Conservation (phyloP, 2,888 invertebrate species). For the Polymixis flavicincta region DNA sequence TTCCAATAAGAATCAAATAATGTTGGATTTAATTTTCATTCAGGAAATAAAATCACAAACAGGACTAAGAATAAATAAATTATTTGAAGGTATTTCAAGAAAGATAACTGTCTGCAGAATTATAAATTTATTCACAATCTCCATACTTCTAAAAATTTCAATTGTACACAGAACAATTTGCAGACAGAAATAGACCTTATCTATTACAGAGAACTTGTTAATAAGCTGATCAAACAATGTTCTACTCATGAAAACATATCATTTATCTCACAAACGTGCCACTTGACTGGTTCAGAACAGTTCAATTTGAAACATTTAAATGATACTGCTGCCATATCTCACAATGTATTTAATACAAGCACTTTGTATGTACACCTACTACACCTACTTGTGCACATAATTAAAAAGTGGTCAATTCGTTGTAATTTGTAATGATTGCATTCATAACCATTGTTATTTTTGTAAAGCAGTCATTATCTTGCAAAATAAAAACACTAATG, state of each 20-base stretch:
- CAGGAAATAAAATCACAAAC: too few species aligned
- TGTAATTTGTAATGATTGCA: constrained; percentile 15
- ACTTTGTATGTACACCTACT: constrained; percentile 15
- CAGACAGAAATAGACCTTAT: constrained; percentile 56
- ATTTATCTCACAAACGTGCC: constrained; percentile 45
- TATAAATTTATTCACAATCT: background rate
- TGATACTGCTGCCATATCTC: constrained; percentile 9
- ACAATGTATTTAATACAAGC: constrained; percentile 8
- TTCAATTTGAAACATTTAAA: constrained; percentile 36
- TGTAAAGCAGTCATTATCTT: constrained; percentile 9
- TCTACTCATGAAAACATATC: constrained; percentile 38
- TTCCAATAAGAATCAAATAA: constrained; percentile 17
- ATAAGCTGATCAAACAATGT: constrained; percentile 54
- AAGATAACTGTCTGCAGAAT: background rate
- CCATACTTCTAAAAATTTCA: constrained; percentile 19
- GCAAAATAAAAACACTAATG: constrained; percentile 31
- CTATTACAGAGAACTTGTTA: constrained; percentile 47
- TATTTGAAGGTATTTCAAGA: background rate
- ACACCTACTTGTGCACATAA: constrained; percentile 13
- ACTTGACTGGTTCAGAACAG: constrained; percentile 36
- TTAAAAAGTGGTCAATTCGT: background rate
- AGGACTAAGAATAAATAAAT: background rate
- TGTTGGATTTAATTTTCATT: too few species aligned
- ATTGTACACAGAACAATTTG: constrained; percentile 24
- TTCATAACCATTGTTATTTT: constrained; percentile 27